Evolutionary conservation across 2,113 vertebrate genomes (phyloP), one percentile per base, ranked within the genome.

Genomic region (Pavo muticus): DNA sequence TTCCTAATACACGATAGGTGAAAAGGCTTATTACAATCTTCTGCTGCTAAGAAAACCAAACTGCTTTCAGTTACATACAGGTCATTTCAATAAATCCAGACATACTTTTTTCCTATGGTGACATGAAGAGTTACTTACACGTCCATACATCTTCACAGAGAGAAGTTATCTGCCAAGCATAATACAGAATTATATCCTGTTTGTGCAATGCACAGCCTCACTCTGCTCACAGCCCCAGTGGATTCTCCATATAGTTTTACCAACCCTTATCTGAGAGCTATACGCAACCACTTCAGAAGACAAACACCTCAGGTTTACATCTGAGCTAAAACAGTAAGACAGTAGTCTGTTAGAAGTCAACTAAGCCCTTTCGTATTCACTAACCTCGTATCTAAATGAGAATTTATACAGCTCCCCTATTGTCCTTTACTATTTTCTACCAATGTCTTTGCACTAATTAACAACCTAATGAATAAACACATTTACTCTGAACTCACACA

Each of bases 371-470:
- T 42, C 19, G 6, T 5, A 61, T 48, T 78, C 70, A 56, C 10
- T 45, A 42, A 20, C 40, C 30, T 16, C 29, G 0, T 11, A 25
- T 6, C 61, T n/a, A 2, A 3, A 5, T 4, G 6, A 29, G 0
- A 56, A 47, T 23, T 37, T 57, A 52, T 48, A 30, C 7, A 82
- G 30, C 13, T 67, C 42, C 47, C 48, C 30, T n/a, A 48, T 17
- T 35, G n/a, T 14, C 23, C 52, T 75, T 60, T 3, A 45, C 0
- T 10, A 1, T 15, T 48, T 54, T 40, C 14, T 12, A 70, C 3
- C 14, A 11, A 30, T 45, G 74, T 69, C 44, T 57, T n/a, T 18
- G 27, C 27, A 39, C 40, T 50, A 3, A 48, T 39, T 74, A 61
- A 52, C 47, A 90, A 48, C 21, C 32, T 63, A 52, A 52, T 11